Evolutionary conservation across 2,888 invertebrate species (phyloP).

Genomic region (Hipparchia sbordonii): DNA sequence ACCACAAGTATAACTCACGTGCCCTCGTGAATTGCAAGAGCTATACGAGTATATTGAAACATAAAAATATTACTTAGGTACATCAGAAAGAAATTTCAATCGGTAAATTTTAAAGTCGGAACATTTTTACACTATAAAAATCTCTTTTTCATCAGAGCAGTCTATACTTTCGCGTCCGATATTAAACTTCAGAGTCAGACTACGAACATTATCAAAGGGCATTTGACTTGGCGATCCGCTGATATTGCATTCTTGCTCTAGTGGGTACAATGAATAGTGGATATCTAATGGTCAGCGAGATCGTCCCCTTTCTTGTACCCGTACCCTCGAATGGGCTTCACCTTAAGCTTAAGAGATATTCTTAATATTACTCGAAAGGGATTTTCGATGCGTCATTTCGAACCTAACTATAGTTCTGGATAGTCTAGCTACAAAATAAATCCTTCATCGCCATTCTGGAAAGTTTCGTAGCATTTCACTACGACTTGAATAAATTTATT

Average conservation of each 20-base stretch:
- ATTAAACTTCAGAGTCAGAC: slow-evolving; percentile 23
- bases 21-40: too few relatives aligned
- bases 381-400: not conserved
- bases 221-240: slow-evolving; percentile 33
- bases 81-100: not conserved
- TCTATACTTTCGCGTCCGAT: slow-evolving; percentile 12
- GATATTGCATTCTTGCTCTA: slow-evolving; percentile 34
- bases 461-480: not conserved
- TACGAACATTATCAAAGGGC: slow-evolving; percentile 22
- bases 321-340: slow-evolving; percentile 17
- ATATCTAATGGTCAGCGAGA: slow-evolving; percentile 35
- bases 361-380: not conserved
- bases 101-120: not conserved
- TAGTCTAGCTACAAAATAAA: too few relatives aligned
- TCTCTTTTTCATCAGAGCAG: slow-evolving; percentile 10
- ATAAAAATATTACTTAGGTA: not conserved
- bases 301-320: slow-evolving; percentile 34
- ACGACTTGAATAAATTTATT: not conserved
- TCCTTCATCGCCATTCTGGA: not conserved
- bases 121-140: not conserved
- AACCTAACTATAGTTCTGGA: not conserved
- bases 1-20: too few relatives aligned
- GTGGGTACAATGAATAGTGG: slow-evolving; percentile 35
- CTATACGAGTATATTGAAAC: not conserved
- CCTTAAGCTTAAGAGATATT: slow-evolving; percentile 14